A percentile compares a stretch with the other conserved stretches of the same genome.
phyloP scores from a whole-genome alignment of 1,140 invertebrate species.

The Diorhabda carinulata region DNA sequence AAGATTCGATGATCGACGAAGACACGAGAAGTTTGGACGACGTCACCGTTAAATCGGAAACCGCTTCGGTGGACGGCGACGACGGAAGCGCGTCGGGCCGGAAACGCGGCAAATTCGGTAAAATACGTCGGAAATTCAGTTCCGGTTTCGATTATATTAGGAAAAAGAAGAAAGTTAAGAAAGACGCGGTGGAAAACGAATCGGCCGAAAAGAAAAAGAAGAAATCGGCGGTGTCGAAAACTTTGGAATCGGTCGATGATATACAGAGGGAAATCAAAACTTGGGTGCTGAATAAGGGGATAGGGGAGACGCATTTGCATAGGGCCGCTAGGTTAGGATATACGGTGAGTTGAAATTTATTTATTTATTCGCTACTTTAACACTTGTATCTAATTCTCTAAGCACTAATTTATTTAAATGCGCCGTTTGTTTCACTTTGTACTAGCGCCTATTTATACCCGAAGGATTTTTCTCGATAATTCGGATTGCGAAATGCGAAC shows the following conservation, averaged over 20 bases:
- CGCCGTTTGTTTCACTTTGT: too few species aligned
- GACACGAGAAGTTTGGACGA: slow-evolving; percentile 24
- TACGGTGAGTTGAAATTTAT: slow-evolving; percentile 61
- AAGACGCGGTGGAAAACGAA: slow-evolving; percentile 51
- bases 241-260: slow-evolving; percentile 67
- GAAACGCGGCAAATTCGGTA: slow-evolving; percentile 52
- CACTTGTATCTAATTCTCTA: too few species aligned
- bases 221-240: slow-evolving; percentile 47
- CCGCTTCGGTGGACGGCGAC: slow-evolving; percentile 39
- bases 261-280: slow-evolving; percentile 81
- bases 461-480: too few species aligned
- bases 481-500: too few species aligned
- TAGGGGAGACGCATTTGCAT: slow-evolving; percentile 88
- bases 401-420: too few species aligned
- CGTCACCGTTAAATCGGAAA: slow-evolving; percentile 41
- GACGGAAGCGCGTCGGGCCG: slow-evolving; percentile 44
- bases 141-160: slow-evolving; percentile 85
- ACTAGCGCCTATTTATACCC: too few species aligned
- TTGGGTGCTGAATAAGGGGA: slow-evolving; percentile 89
- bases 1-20: slow-evolving; percentile 34
- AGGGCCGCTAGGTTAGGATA: slow-evolving; percentile 83
- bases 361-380: background rate
- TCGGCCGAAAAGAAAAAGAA: slow-evolving; percentile 35
- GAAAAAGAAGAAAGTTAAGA: slow-evolving; percentile 71
- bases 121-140: slow-evolving; percentile 59